Evolutionary conservation across 2,113 vertebrate genomes (phyloP), one percentile per base, ranked within the genome.

Genomic region (Tyto alba): DNA sequence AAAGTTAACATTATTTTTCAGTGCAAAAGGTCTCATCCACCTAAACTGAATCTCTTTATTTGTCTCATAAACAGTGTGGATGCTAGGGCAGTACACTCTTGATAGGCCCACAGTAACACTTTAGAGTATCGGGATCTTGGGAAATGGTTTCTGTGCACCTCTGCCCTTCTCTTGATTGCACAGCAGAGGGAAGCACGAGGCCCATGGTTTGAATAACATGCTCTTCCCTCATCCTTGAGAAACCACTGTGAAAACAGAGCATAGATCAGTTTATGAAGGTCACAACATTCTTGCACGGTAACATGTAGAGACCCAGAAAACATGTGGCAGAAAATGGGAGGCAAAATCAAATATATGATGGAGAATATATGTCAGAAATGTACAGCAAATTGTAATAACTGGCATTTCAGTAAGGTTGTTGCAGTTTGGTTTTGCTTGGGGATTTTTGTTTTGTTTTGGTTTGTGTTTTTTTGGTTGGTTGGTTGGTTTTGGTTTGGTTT

Each of bases 121-220:
- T n/a, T 40, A 18, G 38, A 66, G 19, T 7, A n/a, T 14, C 43
- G 59, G 43, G 30, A 40, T n/a, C 36, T 69, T 3, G 1, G n/a
- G 45, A 32, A 40, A 36, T 1, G 0, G 4, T 16, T 73, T 77
- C 32, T 45, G 34, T 40, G 53, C 1, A 1, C 55, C 10, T 0
- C 1, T 77, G 88, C 40, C 25, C 41, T 76, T 84, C 48, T 55
- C 48, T 21, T 3, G 22, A 23, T 30, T n/a, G 63, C 20, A 30
- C 74, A 85, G 74, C 66, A 79, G 81, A 66, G 74, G 74, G 81
- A 64, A 57, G 50, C 80, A 69, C 12, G 2, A 63, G 56, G 36
- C 47, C 27, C 27, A 9, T 3, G 19, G 23, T 21, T 14, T 6
- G 30, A 27, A n/a, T n/a, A 27, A 21, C 16, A 3, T 29, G 79